Evolutionary conservation across 2,888 invertebrate genomes (phyloP).

Genomic region (Caenorhabditis japonica): DNA sequence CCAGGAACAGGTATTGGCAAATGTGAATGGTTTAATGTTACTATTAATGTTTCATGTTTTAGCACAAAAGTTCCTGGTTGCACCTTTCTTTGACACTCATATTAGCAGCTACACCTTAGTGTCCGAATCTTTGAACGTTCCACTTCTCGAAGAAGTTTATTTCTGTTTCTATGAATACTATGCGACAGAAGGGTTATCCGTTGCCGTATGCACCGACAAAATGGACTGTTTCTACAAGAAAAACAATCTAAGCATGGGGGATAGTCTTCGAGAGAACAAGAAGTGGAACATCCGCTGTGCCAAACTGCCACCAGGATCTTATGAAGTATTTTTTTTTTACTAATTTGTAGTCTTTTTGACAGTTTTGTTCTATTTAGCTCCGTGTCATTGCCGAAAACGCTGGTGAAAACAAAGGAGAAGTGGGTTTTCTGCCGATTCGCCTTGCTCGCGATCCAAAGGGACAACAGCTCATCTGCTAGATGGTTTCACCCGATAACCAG

Average conservation of each 20-base stretch:
- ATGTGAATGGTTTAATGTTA: background rate
- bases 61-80: constrained; percentile 63
- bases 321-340: too few relatives aligned
- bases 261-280: constrained; percentile 56
- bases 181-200: constrained; percentile 62
- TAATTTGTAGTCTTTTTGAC: constrained; percentile 9
- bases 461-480: constrained; percentile 50
- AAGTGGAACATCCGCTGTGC: constrained; percentile 69
- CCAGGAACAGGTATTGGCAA: constrained; percentile 59
- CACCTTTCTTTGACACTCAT: constrained; percentile 61
- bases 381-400: constrained; percentile 69
- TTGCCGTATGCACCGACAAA: constrained; percentile 66
- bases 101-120: constrained; percentile 63
- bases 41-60: constrained; percentile 9
- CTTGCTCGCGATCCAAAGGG: constrained; percentile 56
- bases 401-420: constrained; percentile 68
- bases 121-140: constrained; percentile 56
- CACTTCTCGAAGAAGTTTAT: constrained; percentile 61
- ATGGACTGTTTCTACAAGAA: constrained; percentile 70
- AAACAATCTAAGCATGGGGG: constrained; percentile 51
- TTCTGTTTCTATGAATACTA: constrained; percentile 72
- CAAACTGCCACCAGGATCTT: constrained; percentile 64
- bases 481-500: too few relatives aligned
- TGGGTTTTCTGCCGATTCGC: constrained; percentile 69
- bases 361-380: too few relatives aligned